Evolutionary conservation across 2,113 vertebrate species (phyloP).

Genomic region (Notarius lentiginosus): DNA sequence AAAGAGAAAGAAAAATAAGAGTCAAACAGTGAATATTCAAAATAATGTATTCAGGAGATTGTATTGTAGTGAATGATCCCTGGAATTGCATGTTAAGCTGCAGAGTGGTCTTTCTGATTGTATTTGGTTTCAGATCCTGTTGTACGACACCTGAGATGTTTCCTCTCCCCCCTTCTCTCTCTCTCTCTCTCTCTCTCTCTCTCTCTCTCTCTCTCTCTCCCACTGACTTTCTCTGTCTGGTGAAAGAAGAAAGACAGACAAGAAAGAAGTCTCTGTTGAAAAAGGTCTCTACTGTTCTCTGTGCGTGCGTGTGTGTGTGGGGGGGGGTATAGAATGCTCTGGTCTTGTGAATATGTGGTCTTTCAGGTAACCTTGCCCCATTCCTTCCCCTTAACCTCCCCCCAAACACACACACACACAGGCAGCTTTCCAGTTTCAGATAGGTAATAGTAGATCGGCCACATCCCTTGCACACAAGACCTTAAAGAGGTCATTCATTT

Average conservation of each 20-base stretch:
- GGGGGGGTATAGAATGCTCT: constrained; percentile 25
- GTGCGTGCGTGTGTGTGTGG: constrained; percentile 7
- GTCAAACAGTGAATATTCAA: background rate
- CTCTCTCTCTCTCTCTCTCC: background rate
- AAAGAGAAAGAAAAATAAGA: background rate
- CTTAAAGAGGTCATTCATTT: constrained; percentile 71
- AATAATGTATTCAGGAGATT: background rate
- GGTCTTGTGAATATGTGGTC: constrained; percentile 63
- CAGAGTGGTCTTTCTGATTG: constrained; percentile 42
- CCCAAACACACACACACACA: constrained; percentile 29
- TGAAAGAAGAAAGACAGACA: constrained; percentile 61
- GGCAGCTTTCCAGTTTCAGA: constrained; percentile 19
- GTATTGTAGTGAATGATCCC: constrained; percentile 33
- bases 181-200: constrained; percentile 4
- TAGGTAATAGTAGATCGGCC: constrained; percentile 69
- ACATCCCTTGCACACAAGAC: constrained; percentile 55
- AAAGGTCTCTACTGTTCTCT: constrained; percentile 72
- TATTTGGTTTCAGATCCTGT: constrained; percentile 54
- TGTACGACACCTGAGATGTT: constrained; percentile 52
- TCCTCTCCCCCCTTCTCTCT: background rate
- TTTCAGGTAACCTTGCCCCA: constrained; percentile 61
- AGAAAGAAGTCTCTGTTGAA: constrained; percentile 73
- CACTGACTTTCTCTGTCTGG: constrained; percentile 49
- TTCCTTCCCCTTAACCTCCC: constrained; percentile 36
- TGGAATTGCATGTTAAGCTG: constrained; percentile 31